Percentiles rank a stretch among this genome's conserved stretches.
These are phyloP conservation scores for Umimayanthus kanabou DNA, from an alignment of 92 coral and sea anemone species.

Conservation along the genomic window DNA sequence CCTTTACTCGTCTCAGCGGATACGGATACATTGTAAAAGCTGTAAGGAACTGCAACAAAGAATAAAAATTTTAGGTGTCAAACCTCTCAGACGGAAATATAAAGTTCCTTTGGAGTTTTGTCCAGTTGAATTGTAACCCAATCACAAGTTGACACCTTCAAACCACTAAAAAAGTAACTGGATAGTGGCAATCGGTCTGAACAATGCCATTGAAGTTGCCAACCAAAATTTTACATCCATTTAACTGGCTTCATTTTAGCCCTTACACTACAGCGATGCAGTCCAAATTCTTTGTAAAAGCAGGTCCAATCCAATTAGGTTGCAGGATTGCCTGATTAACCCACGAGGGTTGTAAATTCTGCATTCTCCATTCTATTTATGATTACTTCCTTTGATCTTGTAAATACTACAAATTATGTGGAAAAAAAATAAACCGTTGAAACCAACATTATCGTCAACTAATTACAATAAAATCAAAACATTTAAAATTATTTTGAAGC, in stretches of 20 bases:
- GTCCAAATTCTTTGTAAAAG: neutral
- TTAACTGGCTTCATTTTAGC: neutral
- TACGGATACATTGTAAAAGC: constrained; percentile 50
- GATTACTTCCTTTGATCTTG: no score
- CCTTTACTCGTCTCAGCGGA: constrained; percentile 63
- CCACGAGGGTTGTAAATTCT: no score
- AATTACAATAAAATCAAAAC: no score
- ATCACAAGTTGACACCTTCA: no score
- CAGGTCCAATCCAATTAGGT: neutral
- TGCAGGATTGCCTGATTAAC: no score
- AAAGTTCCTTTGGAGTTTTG: neutral
- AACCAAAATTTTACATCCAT: neutral
- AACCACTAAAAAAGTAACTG: neutral
- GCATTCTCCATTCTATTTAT: no score
- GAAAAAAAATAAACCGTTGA: no score
- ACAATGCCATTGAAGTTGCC: neutral
- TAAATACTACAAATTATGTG: no score
- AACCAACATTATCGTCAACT: no score
- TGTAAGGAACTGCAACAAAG: constrained; percentile 49
- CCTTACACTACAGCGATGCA: neutral
- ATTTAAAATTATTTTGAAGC: neutral
- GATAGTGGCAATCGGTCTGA: no score
- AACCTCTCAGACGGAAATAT: neutral
- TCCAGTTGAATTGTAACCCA: neutral
- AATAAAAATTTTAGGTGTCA: neutral